Evolutionary conservation across 1,140 invertebrate genomes (phyloP).

Genomic region (Dryas iulia): DNA sequence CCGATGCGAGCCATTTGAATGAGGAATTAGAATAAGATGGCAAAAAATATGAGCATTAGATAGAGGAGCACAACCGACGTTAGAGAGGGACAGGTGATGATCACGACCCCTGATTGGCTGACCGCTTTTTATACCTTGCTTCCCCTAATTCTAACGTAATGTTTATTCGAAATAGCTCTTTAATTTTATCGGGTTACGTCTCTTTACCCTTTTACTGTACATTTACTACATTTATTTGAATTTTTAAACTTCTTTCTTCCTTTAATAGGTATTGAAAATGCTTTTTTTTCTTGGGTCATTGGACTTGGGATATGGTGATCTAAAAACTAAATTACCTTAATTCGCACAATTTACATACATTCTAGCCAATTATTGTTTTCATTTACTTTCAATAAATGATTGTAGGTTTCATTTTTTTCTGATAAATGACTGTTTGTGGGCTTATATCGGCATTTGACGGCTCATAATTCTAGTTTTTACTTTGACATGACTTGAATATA

Average conservation of each 20-base stretch:
- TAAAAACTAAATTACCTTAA: constrained; percentile 5
- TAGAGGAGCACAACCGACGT: constrained; percentile 51
- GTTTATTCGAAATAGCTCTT: constrained; percentile 72
- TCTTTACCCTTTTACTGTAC: constrained; percentile 45
- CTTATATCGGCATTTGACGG: neutral
- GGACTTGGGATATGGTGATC: neutral
- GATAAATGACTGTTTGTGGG: neutral
- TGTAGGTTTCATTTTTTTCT: neutral
- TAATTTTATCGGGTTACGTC: constrained; percentile 67
- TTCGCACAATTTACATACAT: neutral
- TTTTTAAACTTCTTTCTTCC: neutral
- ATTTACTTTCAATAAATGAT: neutral
- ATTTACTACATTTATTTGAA: neutral
- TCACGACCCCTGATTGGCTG: constrained; percentile 59
- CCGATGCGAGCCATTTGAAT: constrained; percentile 73
- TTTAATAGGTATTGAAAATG: neutral
- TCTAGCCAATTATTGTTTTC: constrained; percentile 1
- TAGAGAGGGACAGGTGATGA: constrained; percentile 51
- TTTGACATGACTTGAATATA: constrained; percentile 13
- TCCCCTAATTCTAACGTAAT: constrained; percentile 76
- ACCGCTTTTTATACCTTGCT: constrained; percentile 78
- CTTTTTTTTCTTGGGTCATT: neutral
- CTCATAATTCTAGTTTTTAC: neutral
- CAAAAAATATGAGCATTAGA: constrained; percentile 79
- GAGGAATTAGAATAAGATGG: constrained; percentile 78